Evolutionary conservation across 2,888 invertebrate species (phyloP).

Genomic region (Melanargia galathea): DNA sequence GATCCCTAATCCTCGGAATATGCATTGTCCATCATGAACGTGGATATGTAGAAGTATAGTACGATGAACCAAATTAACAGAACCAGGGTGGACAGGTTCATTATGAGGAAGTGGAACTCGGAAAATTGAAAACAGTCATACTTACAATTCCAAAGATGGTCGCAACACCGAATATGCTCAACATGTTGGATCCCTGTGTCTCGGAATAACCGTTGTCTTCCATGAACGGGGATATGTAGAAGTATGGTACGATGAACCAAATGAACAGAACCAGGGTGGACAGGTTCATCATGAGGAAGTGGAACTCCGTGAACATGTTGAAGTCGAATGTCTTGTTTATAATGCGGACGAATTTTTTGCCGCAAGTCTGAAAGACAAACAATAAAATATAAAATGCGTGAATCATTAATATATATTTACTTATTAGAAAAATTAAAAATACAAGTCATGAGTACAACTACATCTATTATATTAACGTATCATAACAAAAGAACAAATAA

Average conservation of each 20-base stretch:
- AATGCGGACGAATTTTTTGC: slow-evolving; percentile 84
- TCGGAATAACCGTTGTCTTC: slow-evolving; percentile 83
- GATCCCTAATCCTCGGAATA: slow-evolving; percentile 87
- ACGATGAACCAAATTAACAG: slow-evolving; percentile 97
- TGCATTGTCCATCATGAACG: slow-evolving; percentile 85
- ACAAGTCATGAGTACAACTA: no score
- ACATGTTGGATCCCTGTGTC: slow-evolving; percentile 87
- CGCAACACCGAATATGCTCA: slow-evolving; percentile 93
- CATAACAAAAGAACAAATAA: no score
- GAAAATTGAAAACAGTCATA: slow-evolving; percentile 62
- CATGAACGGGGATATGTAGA: slow-evolving; percentile 94
- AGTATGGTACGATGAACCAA: slow-evolving; percentile 97
- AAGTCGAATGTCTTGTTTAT: slow-evolving; percentile 90
- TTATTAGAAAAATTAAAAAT: background rate
- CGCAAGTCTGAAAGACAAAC: slow-evolving; percentile 85
- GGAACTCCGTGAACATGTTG: slow-evolving; percentile 90
- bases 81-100: slow-evolving; percentile 94
- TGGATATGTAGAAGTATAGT: slow-evolving; percentile 95
- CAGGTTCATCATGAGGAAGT: slow-evolving; percentile 91
- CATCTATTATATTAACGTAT: no score
- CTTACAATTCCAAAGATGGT: slow-evolving; percentile 95
- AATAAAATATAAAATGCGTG: background rate
- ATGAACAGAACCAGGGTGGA: slow-evolving; percentile 95
- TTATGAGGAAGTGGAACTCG: slow-evolving; percentile 90
- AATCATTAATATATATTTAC: background rate